phyloP scores from a whole-genome alignment of 2,888 invertebrate genomes.

The Abrostola triplasia region DNA sequence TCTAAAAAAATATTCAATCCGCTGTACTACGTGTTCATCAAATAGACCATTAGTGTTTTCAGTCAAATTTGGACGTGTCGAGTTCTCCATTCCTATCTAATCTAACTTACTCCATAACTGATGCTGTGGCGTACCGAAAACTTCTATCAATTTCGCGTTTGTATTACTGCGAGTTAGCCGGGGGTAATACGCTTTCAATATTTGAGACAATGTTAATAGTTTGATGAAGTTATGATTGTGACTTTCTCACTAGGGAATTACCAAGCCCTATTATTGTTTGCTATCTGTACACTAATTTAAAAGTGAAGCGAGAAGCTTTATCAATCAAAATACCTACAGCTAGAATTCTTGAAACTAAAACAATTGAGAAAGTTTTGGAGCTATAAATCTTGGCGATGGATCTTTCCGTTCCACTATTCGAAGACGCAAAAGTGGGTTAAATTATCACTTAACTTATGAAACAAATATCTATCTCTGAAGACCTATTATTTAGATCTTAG shows the following conservation, averaged over 20 bases:
- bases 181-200: slow-evolving; percentile 48
- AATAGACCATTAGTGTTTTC: slow-evolving; percentile 45
- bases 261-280: not conserved
- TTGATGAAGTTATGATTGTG: slow-evolving; percentile 31
- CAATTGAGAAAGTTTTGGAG: slow-evolving; percentile 5
- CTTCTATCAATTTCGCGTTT: slow-evolving; percentile 57
- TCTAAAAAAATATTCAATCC: too few relatives aligned
- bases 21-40: too few relatives aligned
- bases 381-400: slow-evolving; percentile 5
- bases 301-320: not conserved
- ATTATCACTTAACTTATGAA: slow-evolving; percentile 4
- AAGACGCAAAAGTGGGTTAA: slow-evolving; percentile 4
- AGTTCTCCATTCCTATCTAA: slow-evolving; percentile 47
- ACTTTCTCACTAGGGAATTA: not conserved
- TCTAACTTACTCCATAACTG: slow-evolving; percentile 56
- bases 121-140: slow-evolving; percentile 34
- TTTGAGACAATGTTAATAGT: slow-evolving; percentile 42
- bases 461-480: not conserved
- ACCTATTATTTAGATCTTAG: not conserved
- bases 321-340: not conserved
- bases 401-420: not conserved
- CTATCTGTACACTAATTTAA: not conserved
- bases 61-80: slow-evolving; percentile 41
- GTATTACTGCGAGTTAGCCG: slow-evolving; percentile 46
- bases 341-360: slow-evolving; percentile 5